phyloP scores from a whole-genome alignment of 2,888 invertebrate species.

The Lapara coniferarum region DNA sequence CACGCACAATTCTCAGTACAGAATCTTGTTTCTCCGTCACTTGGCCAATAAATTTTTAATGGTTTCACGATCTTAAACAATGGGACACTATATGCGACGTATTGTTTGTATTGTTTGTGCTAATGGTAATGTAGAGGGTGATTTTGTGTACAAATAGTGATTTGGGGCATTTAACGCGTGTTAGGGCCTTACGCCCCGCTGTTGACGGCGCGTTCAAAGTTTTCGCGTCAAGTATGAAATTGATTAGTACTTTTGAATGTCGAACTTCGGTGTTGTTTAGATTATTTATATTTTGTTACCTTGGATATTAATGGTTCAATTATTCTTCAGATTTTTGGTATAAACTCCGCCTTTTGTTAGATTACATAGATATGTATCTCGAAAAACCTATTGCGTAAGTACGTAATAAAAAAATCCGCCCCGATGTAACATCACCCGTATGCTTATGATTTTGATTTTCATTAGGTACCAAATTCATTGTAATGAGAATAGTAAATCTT shows the following conservation, averaged over 20 bases:
- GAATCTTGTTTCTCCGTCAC: conserved; percentile 52
- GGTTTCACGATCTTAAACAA: conserved; percentile 73
- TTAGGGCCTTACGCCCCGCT: conserved; percentile 54
- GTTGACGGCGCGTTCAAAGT: conserved; percentile 33
- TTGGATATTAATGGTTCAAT: too few relatives aligned
- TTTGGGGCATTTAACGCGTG: conserved; percentile 69
- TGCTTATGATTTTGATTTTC: too few relatives aligned
- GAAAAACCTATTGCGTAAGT: too few relatives aligned
- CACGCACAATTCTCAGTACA: conserved; percentile 62
- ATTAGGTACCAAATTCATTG: too few relatives aligned
- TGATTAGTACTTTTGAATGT: neutral
- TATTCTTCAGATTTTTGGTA: too few relatives aligned
- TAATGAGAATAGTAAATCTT: too few relatives aligned
- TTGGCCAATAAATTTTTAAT: conserved; percentile 70
- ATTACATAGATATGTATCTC: too few relatives aligned
- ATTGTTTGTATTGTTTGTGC: conserved; percentile 64
- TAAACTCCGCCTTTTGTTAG: too few relatives aligned
- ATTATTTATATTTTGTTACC: too few relatives aligned
- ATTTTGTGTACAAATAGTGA: conserved; percentile 68
- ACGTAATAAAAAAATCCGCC: too few relatives aligned
- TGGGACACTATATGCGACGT: conserved; percentile 50
- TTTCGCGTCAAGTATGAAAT: neutral
- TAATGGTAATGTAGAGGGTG: conserved; percentile 69
- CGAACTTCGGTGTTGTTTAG: too few relatives aligned
- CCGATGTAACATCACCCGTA: too few relatives aligned